Evolutionary conservation across 2,113 vertebrate genomes (phyloP).

Genomic region (Phycodurus eques): DNA sequence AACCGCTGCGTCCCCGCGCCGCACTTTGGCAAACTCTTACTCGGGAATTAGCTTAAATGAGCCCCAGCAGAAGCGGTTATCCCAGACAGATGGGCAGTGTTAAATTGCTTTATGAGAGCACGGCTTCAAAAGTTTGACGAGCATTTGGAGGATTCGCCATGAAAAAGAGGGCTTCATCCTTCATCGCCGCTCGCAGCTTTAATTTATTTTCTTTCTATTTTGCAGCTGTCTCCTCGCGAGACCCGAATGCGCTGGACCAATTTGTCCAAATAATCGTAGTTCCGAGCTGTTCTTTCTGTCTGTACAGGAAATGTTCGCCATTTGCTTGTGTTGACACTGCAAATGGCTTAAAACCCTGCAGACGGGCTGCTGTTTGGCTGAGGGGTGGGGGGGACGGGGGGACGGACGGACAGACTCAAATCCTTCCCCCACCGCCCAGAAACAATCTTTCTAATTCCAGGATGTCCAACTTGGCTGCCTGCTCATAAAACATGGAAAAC

Average conservation of each 20-base stretch:
- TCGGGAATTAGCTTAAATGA: not conserved
- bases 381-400: not conserved
- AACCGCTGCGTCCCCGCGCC: not conserved
- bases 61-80: not conserved
- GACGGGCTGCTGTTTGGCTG: not conserved
- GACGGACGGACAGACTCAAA: no score
- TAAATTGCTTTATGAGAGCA: not conserved
- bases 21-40: not conserved
- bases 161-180: not conserved
- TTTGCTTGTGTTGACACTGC: slow-evolving; percentile 12
- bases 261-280: slow-evolving; percentile 28
- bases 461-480: not conserved
- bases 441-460: not conserved
- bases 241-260: not conserved
- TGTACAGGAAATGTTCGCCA: slow-evolving; percentile 19
- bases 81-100: not conserved
- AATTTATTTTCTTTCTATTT: not conserved
- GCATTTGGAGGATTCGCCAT: not conserved
- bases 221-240: not conserved
- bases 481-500: slow-evolving; percentile 1
- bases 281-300: slow-evolving; percentile 32
- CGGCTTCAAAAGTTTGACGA: not conserved
- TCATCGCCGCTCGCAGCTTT: not conserved
- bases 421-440: not conserved
- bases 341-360: slow-evolving; percentile 6